Base-by-base conservation (phyloP, 2,113 vertebrate genomes). In the Dermatemys mawii region DNA sequence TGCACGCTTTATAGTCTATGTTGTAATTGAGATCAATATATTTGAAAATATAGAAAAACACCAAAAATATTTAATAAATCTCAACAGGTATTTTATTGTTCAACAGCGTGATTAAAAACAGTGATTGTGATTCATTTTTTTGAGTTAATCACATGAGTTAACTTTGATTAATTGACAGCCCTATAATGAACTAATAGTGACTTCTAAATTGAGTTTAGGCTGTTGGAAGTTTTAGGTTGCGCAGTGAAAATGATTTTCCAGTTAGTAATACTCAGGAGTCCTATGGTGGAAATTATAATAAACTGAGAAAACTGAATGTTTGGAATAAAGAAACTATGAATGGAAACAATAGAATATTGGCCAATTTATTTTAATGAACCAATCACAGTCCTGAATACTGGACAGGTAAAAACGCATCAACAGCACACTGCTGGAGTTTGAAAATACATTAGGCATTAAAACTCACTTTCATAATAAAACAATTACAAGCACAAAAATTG, bases 401-500 rank as follows among this genome's bases (percentile, higher is more conserved):
- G 2, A 8, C 50, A 67, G 6, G 4, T 32, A 87, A 26, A 19
- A 92, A 78, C 14, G 81, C 83, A 95, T 91, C 51, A 92, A 38
- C 44, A 90, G 35, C 75, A 48, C 11, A n/a, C 48, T 70, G 88
- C 85, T 19, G 1, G 3, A 90, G 90, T 29, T 27, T 10, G 51
- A 93, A 96, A 92, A 91, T 50, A 38, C 1, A 35, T 87, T 35
- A 84, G 82, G 82, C 22, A 83, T 38, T 16, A 87, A 87, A 93
- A 27, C 6, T 79, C 41, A 63, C 91, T 93, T 91, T 93, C 60
- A 24, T 83, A 90, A 84, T 3, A 85, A 60, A 88, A 88, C 32
- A 92, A 85, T 6, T 81, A 87, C 81, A 93, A 81, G 29, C 4
- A 88, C 11, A 83, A 85, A 92, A 96, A 63, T 26, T 84, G 87